Percentiles rank a stretch among this genome's conserved stretches.
These are phyloP conservation scores for Triplophysa yarkandensis DNA, from an alignment of 2,797 vertebrate species.

Conservation along the genomic window DNA sequence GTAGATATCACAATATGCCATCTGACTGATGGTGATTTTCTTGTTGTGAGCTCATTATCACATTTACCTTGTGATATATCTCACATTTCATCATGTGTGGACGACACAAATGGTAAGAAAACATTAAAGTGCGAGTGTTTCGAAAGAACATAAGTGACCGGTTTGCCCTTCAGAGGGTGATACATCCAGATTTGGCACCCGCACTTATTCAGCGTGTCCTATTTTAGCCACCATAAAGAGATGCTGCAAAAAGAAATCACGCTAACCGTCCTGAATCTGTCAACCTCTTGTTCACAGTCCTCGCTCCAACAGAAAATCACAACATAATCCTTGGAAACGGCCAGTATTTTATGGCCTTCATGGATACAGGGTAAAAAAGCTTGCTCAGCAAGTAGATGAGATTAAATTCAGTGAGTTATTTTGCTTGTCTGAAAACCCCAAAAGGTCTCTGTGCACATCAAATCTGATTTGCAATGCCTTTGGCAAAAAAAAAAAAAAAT, in stretches of 20 bases:
- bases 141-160: constrained; percentile 8
- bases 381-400: constrained; percentile 34
- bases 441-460: constrained; percentile 3
- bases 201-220: constrained; percentile 37
- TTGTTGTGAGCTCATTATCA: constrained; percentile 29
- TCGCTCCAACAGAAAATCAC: constrained; percentile 34
- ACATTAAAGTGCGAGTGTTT: constrained; percentile 11
- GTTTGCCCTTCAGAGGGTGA: constrained; percentile 36
- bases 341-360: constrained; percentile 32
- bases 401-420: constrained; percentile 22
- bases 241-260: constrained; percentile 37
- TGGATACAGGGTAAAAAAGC: not conserved
- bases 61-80: constrained; percentile 34
- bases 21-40: constrained; percentile 20
- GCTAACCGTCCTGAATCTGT: constrained; percentile 41
- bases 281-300: constrained; percentile 26
- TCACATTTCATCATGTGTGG: not conserved
- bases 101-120: not conserved
- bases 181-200: constrained; percentile 33
- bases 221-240: constrained; percentile 32
- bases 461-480: not conserved
- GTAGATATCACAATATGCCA: constrained; percentile 2
- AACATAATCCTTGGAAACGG: constrained; percentile 38
- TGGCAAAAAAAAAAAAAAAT: not conserved
- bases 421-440: constrained; percentile 1